phyloP scores from a whole-genome alignment of 2,888 invertebrate species.

The Drosophila greeni region DNA sequence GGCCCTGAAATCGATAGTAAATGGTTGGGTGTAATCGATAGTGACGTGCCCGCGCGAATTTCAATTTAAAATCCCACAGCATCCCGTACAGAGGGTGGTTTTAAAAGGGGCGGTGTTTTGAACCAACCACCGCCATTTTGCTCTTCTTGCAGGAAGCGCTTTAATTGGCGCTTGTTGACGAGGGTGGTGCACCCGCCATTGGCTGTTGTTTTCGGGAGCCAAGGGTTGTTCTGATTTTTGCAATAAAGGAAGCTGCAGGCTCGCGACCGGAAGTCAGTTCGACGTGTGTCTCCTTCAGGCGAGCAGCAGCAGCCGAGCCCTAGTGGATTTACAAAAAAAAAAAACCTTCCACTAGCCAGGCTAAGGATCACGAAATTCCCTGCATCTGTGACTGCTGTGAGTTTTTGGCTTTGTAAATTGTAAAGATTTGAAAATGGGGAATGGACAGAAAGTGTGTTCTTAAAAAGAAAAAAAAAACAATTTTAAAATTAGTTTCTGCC shows the following conservation, averaged over 20 bases:
- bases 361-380: background rate
- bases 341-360: background rate
- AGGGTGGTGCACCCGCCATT: slow-evolving; percentile 41
- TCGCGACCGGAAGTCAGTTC: slow-evolving; percentile 55
- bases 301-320: slow-evolving; percentile 15
- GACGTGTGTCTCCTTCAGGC: slow-evolving; percentile 40
- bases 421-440: background rate
- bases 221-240: slow-evolving; percentile 38
- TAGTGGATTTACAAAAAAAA: background rate
- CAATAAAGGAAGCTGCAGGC: slow-evolving; percentile 73
- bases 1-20: background rate
- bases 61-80: slow-evolving; percentile 15
- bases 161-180: slow-evolving; percentile 44
- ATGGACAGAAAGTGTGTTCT: background rate
- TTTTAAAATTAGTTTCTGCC: background rate
- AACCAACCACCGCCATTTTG: slow-evolving; percentile 56
- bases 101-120: slow-evolving; percentile 19
- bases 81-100: slow-evolving; percentile 21
- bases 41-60: background rate
- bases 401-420: background rate
- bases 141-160: background rate
- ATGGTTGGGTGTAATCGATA: slow-evolving; percentile 4
- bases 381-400: slow-evolving; percentile 23
- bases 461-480: background rate
- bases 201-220: slow-evolving; percentile 13